phyloP scores from a whole-genome alignment of 2,113 vertebrate genomes.

The Gymnocephalus cernua region DNA sequence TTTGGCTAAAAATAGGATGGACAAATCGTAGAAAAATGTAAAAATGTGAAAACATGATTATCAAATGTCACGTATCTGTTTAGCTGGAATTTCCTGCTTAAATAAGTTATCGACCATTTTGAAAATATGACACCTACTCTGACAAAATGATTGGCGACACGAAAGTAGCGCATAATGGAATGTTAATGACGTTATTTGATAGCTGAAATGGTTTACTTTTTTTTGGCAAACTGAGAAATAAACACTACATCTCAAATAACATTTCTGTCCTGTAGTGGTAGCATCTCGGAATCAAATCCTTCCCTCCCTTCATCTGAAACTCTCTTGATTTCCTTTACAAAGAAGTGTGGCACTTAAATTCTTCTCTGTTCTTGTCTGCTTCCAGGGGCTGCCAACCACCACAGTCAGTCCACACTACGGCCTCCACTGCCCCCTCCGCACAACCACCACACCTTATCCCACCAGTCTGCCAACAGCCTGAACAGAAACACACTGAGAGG shows the following conservation, averaged over 20 bases:
- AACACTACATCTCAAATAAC: slow-evolving; percentile 32
- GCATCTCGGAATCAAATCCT: slow-evolving; percentile 21
- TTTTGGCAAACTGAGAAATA: slow-evolving; percentile 21
- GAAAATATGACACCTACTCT: slow-evolving; percentile 57
- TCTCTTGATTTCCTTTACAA: slow-evolving; percentile 11
- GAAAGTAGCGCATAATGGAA: slow-evolving; percentile 46
- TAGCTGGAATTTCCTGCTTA: slow-evolving; percentile 27
- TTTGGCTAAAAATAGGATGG: slow-evolving; percentile 23
- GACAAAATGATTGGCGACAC: slow-evolving; percentile 29
- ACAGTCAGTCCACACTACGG: slow-evolving; percentile 95
- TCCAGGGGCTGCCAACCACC: slow-evolving; percentile 95
- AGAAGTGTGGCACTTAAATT: slow-evolving; percentile 11
- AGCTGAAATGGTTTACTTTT: slow-evolving; percentile 22
- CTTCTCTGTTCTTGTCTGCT: slow-evolving; percentile 27
- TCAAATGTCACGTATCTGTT: slow-evolving; percentile 38
- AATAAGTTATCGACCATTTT: slow-evolving; percentile 55
- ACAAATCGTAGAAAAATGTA: slow-evolving; percentile 15
- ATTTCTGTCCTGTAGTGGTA: slow-evolving; percentile 4
- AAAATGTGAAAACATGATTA: slow-evolving; percentile 18
- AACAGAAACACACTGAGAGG: slow-evolving; percentile 96
- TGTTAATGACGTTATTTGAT: slow-evolving; percentile 46
- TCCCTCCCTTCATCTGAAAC: slow-evolving; percentile 5
- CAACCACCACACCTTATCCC: slow-evolving; percentile 96
- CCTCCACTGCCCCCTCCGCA: slow-evolving; percentile 97
- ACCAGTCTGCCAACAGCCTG: slow-evolving; percentile 98